Evolutionary conservation across 2,797 vertebrate genomes (phyloP).

Genomic region (Tokudaia muenninki): DNA sequence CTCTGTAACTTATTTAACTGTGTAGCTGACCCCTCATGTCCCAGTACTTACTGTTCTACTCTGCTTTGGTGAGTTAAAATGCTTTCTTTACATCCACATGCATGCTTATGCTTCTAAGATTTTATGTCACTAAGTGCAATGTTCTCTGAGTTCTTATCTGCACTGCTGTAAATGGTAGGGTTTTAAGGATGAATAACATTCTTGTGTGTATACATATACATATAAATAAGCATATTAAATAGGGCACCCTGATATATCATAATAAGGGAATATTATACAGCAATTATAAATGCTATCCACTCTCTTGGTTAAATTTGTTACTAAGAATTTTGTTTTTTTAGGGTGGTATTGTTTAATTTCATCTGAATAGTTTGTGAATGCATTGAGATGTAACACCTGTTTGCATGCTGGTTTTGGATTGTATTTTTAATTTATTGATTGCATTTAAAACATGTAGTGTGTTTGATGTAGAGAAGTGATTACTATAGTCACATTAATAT

Average conservation of each 20-base stretch:
- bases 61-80: not conserved
- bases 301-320: not conserved
- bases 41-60: no score
- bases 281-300: not conserved
- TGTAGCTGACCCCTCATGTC: not conserved
- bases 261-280: not conserved
- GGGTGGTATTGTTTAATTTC: not conserved
- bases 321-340: not conserved
- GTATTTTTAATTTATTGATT: not conserved
- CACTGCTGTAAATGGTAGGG: not conserved
- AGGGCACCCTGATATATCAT: not conserved
- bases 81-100: not conserved
- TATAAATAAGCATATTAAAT: not conserved
- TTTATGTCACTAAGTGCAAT: not conserved
- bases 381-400: not conserved
- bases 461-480: not conserved
- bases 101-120: not conserved
- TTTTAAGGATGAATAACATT: not conserved
- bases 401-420: not conserved
- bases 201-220: no score
- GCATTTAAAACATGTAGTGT: not conserved
- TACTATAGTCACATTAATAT: not conserved
- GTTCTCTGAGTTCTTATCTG: not conserved
- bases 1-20: not conserved
- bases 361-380: not conserved